phyloP scores from a whole-genome alignment of 2,888 invertebrate genomes.

The Portevinia maculata region DNA sequence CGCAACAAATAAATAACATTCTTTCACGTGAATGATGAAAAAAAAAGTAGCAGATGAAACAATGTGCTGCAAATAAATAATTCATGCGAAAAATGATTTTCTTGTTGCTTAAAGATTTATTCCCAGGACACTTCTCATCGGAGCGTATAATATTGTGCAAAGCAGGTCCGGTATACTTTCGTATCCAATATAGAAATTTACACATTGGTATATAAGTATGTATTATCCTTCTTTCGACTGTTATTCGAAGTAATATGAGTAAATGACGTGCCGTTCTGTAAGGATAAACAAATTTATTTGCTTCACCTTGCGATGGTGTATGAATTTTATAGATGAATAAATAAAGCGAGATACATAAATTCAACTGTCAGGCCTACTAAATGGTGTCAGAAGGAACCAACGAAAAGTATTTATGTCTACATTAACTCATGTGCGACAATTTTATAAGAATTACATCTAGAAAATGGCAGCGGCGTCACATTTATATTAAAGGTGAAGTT shows the following conservation, averaged over 20 bases:
- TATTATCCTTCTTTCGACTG: conserved; percentile 12
- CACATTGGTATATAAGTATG: conserved; percentile 11
- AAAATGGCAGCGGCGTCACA: background rate
- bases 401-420: no score
- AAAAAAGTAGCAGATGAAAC: background rate
- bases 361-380: background rate
- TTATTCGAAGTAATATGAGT: conserved; percentile 37
- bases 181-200: no score
- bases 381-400: no score
- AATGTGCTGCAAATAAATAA: conserved; percentile 31
- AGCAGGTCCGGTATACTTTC: conserved; percentile 1
- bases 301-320: conserved; percentile 10
- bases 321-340: background rate
- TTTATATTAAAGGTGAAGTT: background rate
- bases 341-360: conserved; percentile 9
- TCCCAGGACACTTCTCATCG: background rate
- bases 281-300: conserved; percentile 28
- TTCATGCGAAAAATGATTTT: conserved; percentile 36
- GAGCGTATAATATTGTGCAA: background rate
- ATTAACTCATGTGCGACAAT: background rate
- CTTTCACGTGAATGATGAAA: conserved; percentile 15
- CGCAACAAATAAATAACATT: conserved; percentile 17
- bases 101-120: conserved; percentile 22
- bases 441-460: background rate
- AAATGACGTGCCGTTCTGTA: conserved; percentile 38